A percentile compares a stretch with the other conserved stretches of the same genome.
These are phyloP conservation scores for Sicus ferrugineus DNA, from an alignment of 2,888 invertebrate genomes.

Conservation along the genomic window DNA sequence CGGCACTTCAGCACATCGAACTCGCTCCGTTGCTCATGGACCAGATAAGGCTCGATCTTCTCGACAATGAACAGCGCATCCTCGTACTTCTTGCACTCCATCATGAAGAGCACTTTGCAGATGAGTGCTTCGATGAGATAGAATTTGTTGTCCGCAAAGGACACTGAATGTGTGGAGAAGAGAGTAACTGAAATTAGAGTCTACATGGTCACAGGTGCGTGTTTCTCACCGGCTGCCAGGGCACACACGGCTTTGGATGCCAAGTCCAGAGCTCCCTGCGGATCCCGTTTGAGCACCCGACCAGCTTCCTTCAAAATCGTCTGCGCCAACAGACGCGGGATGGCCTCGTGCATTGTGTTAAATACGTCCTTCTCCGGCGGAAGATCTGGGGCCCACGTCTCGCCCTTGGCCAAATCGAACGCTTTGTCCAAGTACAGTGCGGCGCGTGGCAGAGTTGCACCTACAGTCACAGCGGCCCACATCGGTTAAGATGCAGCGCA, in stretches of 20 bases:
- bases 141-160: constrained; percentile 47
- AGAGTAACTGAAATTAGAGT: background rate
- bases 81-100: constrained; percentile 47
- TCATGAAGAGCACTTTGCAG: constrained; percentile 47
- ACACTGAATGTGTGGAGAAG: constrained; percentile 43
- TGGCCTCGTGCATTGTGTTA: constrained; percentile 44
- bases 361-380: constrained; percentile 35
- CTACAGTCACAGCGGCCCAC: constrained; percentile 18
- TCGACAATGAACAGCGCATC: constrained; percentile 47
- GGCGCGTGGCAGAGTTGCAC: constrained; percentile 38
- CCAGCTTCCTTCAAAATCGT: constrained; percentile 46
- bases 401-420: constrained; percentile 47
- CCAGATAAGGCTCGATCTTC: constrained; percentile 44
- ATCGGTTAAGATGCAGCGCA: background rate
- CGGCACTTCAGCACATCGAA: constrained; percentile 47
- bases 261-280: constrained; percentile 47
- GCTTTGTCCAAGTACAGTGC: constrained; percentile 48
- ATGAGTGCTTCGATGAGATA: constrained; percentile 49
- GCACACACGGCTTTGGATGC: constrained; percentile 47
- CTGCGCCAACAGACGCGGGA: constrained; percentile 45
- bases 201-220: background rate
- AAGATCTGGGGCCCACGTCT: constrained; percentile 49
- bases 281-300: constrained; percentile 40
- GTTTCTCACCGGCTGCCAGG: constrained; percentile 49
- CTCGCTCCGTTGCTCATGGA: constrained; percentile 40